Evolutionary conservation across 1,140 invertebrate species (phyloP).

Genomic region (Drosophila equinoxialis): DNA sequence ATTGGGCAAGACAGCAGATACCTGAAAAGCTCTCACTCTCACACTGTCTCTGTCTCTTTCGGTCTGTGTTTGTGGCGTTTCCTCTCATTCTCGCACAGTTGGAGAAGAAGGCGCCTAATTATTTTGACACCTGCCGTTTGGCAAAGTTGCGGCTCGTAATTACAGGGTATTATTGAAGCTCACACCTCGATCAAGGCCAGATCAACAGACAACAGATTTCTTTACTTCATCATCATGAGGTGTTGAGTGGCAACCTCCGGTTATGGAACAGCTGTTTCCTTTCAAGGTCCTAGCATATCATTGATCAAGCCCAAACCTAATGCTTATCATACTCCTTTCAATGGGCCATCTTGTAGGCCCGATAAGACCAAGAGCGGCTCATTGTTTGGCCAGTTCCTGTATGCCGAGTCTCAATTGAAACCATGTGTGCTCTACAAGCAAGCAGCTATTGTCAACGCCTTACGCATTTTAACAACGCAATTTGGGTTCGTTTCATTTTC

Average conservation of each 20-base stretch:
- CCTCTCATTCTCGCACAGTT: neutral
- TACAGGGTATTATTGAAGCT: slow-evolving; percentile 64
- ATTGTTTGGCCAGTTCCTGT: slow-evolving; percentile 40
- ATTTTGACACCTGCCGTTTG: slow-evolving; percentile 74
- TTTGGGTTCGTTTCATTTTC: slow-evolving; percentile 53
- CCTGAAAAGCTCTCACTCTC: slow-evolving; percentile 42
- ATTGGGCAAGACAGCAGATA: slow-evolving; percentile 40
- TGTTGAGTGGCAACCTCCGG: slow-evolving; percentile 34
- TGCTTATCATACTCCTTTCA: slow-evolving; percentile 58
- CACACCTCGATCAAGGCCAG: slow-evolving; percentile 59
- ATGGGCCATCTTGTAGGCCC: slow-evolving; percentile 44
- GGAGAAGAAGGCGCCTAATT: slow-evolving; percentile 77
- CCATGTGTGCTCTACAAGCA: slow-evolving; percentile 18
- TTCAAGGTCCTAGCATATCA: slow-evolving; percentile 15
- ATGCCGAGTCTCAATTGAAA: slow-evolving; percentile 9
- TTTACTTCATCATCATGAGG: slow-evolving; percentile 15
- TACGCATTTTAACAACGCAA: slow-evolving; percentile 76
- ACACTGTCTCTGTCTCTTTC: neutral
- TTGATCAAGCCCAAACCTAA: slow-evolving; percentile 21
- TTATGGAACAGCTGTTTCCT: slow-evolving; percentile 33
- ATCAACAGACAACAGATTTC: slow-evolving; percentile 48
- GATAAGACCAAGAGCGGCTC: slow-evolving; percentile 49
- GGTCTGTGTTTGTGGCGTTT: neutral
- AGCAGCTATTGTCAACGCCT: slow-evolving; percentile 73
- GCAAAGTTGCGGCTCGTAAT: slow-evolving; percentile 56